Conservation (phyloP, 2,797 vertebrate species). For the Helostoma temminkii region DNA sequence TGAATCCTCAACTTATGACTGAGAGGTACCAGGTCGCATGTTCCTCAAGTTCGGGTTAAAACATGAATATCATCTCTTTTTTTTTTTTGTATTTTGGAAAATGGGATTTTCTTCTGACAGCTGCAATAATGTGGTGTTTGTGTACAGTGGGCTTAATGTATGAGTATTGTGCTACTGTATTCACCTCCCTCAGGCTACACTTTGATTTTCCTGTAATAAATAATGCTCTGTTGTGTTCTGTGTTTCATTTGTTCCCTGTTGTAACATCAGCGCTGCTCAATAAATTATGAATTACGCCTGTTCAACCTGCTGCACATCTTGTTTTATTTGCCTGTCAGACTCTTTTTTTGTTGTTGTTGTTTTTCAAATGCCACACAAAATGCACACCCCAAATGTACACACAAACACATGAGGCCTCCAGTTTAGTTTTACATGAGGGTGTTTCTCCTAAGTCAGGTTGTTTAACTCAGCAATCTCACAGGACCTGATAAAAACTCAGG, state of each 20-base stretch:
- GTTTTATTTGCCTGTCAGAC: constrained; percentile 72
- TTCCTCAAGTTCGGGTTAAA: constrained; percentile 47
- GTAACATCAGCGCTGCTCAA: constrained; percentile 76
- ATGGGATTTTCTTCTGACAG: constrained; percentile 60
- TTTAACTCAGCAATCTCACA: constrained; percentile 34
- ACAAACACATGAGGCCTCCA: neutral
- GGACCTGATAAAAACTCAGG: constrained; percentile 15
- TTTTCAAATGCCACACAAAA: constrained; percentile 36
- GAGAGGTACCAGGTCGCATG: constrained; percentile 54
- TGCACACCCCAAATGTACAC: constrained; percentile 9
- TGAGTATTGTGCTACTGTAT: constrained; percentile 61
- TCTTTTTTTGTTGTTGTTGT: constrained; percentile 23
- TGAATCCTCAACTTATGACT: constrained; percentile 16
- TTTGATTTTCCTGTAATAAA: constrained; percentile 78
- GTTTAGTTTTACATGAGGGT: constrained; percentile 11
- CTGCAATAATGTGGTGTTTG: constrained; percentile 49
- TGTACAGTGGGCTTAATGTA: constrained; percentile 64
- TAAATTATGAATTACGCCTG: constrained; percentile 77
- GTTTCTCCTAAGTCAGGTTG: neutral
- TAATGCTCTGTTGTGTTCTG: constrained; percentile 80
- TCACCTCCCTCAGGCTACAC: constrained; percentile 56
- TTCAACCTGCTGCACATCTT: constrained; percentile 70
- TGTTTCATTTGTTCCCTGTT: constrained; percentile 77
- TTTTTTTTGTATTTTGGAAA: no score
- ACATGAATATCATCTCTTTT: constrained; percentile 37